Conservation (phyloP, 2,888 invertebrate species). For the Plagodis dolabraria region DNA sequence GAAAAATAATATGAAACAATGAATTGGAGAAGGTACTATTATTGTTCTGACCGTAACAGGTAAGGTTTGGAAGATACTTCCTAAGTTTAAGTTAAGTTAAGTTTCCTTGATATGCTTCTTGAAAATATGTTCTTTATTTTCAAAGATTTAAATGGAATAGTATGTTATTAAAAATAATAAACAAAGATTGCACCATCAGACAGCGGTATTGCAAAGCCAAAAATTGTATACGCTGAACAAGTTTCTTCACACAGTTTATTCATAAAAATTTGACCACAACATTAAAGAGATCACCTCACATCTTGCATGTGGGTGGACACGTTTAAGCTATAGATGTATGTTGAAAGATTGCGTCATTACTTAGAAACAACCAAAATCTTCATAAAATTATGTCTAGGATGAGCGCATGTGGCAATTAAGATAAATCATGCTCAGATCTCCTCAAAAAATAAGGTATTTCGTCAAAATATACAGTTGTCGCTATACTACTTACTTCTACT, state of each 20-base stretch:
- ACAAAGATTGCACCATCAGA: too few species aligned
- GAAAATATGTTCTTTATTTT: too few species aligned
- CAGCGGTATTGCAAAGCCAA: background rate
- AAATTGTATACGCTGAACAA: constrained; percentile 20
- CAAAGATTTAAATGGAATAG: too few species aligned
- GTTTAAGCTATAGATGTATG: constrained; percentile 50
- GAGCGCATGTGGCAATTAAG: constrained; percentile 58
- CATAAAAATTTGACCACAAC: constrained; percentile 23
- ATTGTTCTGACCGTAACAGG: too few species aligned
- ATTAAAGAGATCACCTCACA: constrained; percentile 31
- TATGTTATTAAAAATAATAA: too few species aligned
- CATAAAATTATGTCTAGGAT: constrained; percentile 43
- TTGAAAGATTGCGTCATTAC: constrained; percentile 61
- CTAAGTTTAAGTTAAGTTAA: too few species aligned
- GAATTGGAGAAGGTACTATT: too few species aligned
- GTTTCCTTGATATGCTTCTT: too few species aligned
- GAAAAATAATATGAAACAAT: too few species aligned
- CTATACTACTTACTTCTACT: constrained; percentile 19
- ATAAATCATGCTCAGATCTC: constrained; percentile 43
- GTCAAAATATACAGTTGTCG: constrained; percentile 20
- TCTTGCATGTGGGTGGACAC: constrained; percentile 48
- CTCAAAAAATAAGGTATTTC: constrained; percentile 31
- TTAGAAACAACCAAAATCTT: constrained; percentile 48
- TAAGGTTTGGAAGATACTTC: too few species aligned
- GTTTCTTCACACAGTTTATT: constrained; percentile 23